Evolutionary conservation across 2,888 invertebrate species (phyloP).

Genomic region (Melinaea menophilus): DNA sequence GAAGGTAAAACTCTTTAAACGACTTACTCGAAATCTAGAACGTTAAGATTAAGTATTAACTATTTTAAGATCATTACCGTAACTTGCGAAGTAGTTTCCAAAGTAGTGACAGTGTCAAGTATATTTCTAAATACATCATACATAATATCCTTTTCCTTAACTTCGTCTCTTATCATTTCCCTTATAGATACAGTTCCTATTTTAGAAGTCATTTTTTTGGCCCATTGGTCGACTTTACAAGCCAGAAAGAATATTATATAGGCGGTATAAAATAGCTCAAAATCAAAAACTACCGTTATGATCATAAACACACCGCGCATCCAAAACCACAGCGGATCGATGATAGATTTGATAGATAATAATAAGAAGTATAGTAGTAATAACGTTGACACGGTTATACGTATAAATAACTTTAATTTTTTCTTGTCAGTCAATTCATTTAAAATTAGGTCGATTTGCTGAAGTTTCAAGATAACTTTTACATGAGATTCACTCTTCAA

Average conservation of each 20-base stretch:
- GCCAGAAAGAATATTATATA: conserved; percentile 29
- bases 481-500: conserved; percentile 19
- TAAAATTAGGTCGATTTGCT: conserved; percentile 19
- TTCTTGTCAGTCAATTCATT: conserved; percentile 11
- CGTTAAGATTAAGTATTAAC: neutral
- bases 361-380: conserved; percentile 17
- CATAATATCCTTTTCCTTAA: conserved; percentile 17
- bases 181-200: conserved; percentile 13
- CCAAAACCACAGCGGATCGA: conserved; percentile 29
- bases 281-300: conserved; percentile 30
- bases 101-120: neutral
- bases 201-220: conserved; percentile 14
- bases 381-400: conserved; percentile 4
- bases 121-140: conserved; percentile 9
- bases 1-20: neutral
- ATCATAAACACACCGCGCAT: conserved; percentile 27
- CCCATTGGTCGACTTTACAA: conserved; percentile 30
- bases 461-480: conserved; percentile 21
- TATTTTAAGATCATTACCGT: neutral
- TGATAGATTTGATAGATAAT: conserved; percentile 11
- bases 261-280: conserved; percentile 31
- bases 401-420: conserved; percentile 13
- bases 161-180: conserved; percentile 13
- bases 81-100: neutral
- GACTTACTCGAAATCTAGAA: too few species aligned